Evolutionary conservation across 2,888 invertebrate species (phyloP), one percentile per base, ranked within the genome.

Genomic region (Parnassius glacialis): DNA sequence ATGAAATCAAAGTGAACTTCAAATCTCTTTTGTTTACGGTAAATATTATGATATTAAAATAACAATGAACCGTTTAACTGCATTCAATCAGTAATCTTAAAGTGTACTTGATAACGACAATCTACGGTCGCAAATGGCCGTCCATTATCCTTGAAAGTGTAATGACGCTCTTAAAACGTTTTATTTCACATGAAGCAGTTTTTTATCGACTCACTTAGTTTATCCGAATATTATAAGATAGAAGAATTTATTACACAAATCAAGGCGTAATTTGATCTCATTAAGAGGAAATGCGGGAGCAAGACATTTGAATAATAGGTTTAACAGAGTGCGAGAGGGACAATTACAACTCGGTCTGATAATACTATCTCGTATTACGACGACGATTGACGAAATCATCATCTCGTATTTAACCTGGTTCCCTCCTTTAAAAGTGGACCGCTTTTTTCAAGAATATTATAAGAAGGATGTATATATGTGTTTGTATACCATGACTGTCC

Each of bases 111-210:
- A 55, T 55, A 50, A 50, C 55, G 25, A 44, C 55, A 55, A 60
- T 55, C 45, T 16, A 51, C 52, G 56, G 25, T 43, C 52, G 56
- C 43, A 52, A 61, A 61, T 51, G 56, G 56, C 45, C 52, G 41
- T 16, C 45, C 61, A 61, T 61, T 56, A 51, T 51, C 34, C 56
- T 61, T 55, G 50, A 52, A 52, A 52, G 42, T 52, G 52, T 56
- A 52, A 56, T 47, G 56, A 12, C 51, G 56, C 45, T 55, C 51
- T 55, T 16, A 52, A 60, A 61, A 45, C 16, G 52, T 52, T 56
- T 57, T 52, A 52, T 57, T 57, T 51, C 52, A 10, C 41, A 9
- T 16, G 34, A 12, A 45, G 50, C 54, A 51, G 54, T 34, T 48
- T 34, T 61, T 52, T 56, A 61, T 56, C 47, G 52, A 34, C 52